Evolutionary conservation across 2,888 invertebrate species (phyloP), one percentile per base, ranked within the genome.

Genomic region (Mechanitis mazaeus): DNA sequence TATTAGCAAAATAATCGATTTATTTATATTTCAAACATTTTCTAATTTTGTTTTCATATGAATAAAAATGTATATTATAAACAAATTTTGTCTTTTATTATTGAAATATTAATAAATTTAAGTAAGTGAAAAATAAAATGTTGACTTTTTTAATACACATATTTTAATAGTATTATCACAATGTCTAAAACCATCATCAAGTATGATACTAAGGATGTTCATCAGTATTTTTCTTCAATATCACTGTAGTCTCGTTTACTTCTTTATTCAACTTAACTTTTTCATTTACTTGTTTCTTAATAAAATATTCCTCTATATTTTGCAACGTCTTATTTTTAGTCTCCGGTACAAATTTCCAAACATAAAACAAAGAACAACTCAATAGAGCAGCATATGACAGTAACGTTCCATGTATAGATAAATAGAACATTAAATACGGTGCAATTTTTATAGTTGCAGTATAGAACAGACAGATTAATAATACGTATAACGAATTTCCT

Each of bases 321-420:
- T 64, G 66, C 31, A 66, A 53, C 5, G 66, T 66, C 55, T 55
- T 62, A 47, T 66, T 60, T 55, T 60, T 66, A 5, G 66, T 66
- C 46, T 66, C 66, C 4, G 66, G 66, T 35, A 66, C 60, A 53
- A 38, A 62, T 31, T 55, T 60, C 62, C 64, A 64, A n/a, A 64
- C 60, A 55, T 56, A 62, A 42, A 56, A n/a, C 9, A 66, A 20
- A 12, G 64, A 64, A 33, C 60, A 31, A 59, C 60, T 62, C 54
- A 64, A 56, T 3, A 60, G 60, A 33, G 60, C 4, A 2, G 66
- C 46, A 53, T 66, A 62, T 2, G 64, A 45, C 50, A 64, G 45
- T 38, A 66, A 64, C 1, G 60, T 57, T n/a, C 66, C 66, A 35
- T 66, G 56, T 46, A 61, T 45, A 11, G 58, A 58, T 55, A 66